phyloP scores from a whole-genome alignment of 2,797 vertebrate genomes.

The Mergus octosetaceus region DNA sequence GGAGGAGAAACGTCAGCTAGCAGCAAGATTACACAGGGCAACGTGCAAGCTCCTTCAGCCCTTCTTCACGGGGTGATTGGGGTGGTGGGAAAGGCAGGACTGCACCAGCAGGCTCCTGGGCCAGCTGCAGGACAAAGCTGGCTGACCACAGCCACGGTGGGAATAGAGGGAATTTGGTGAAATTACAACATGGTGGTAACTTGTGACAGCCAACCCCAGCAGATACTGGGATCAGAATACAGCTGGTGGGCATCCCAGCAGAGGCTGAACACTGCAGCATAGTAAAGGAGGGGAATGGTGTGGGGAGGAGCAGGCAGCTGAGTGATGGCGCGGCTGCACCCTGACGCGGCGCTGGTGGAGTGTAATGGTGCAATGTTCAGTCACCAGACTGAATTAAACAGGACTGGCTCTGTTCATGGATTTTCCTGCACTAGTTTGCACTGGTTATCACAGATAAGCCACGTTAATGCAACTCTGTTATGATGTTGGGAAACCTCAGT shows the following conservation, averaged over 20 bases:
- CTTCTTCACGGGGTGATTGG: not conserved
- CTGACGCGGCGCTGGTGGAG: not conserved
- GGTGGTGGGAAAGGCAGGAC: not conserved
- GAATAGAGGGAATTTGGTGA: not conserved
- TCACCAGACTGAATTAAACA: constrained; percentile 23
- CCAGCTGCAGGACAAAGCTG: not conserved
- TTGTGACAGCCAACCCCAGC: not conserved
- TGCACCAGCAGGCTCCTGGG: not conserved
- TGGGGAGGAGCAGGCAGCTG: constrained; percentile 7
- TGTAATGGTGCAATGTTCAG: not conserved
- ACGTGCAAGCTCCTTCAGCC: not conserved
- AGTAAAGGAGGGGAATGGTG: not conserved
- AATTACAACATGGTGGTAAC: not conserved
- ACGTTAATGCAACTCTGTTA: constrained; percentile 32
- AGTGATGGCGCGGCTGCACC: not conserved
- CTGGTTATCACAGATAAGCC: constrained; percentile 63
- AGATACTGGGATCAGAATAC: not conserved
- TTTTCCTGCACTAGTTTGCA: constrained; percentile 41
- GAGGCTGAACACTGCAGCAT: fast-evolving
- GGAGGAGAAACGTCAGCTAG: constrained; percentile 41
- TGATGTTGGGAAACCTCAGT: constrained; percentile 53
- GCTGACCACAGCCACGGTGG: not conserved
- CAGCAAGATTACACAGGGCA: constrained; percentile 19
- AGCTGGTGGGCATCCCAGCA: not conserved
- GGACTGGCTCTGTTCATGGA: not conserved